phyloP scores from a whole-genome alignment of 1,140 invertebrate genomes.

The Drosophila triauraria region DNA sequence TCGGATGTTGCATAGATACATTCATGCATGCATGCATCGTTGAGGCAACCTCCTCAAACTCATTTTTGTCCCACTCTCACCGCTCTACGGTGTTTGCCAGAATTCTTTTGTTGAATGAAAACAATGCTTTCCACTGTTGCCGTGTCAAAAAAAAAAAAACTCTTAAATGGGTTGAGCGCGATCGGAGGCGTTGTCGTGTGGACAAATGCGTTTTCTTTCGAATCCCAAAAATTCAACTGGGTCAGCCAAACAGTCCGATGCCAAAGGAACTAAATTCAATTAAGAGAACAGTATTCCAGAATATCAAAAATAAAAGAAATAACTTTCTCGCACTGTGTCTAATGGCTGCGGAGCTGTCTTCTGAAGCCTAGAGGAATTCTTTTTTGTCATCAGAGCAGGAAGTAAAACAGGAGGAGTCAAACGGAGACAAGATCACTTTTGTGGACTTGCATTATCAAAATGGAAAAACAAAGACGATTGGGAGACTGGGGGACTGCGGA shows the following conservation, averaged over 20 bases:
- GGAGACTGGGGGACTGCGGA: constrained; percentile 13
- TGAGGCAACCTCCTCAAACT: constrained; percentile 10
- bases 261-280: constrained; percentile 7
- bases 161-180: constrained; percentile 44
- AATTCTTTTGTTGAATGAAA: constrained; percentile 63
- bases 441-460: constrained; percentile 63
- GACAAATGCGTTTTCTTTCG: constrained; percentile 64
- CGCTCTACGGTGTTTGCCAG: constrained; percentile 42
- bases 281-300: constrained; percentile 26
- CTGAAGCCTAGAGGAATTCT: constrained; percentile 12
- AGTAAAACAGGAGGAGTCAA: constrained; percentile 59
- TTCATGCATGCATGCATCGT: constrained; percentile 15
- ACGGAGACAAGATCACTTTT: constrained; percentile 64
- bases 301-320: not conserved
- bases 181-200: constrained; percentile 57
- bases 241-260: constrained; percentile 30
- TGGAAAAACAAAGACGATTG: constrained; percentile 38
- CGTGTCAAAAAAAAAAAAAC: constrained; percentile 43
- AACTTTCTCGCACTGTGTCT: constrained; percentile 36
- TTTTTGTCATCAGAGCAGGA: constrained; percentile 48
- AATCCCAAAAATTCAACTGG: constrained; percentile 42
- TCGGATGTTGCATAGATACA: constrained; percentile 15
- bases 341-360: constrained; percentile 9
- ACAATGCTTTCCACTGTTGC: constrained; percentile 66
- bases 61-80: constrained; percentile 12